Base-by-base conservation (phyloP, 2,113 vertebrate species). In the Machaerirhynchus nigripectus region DNA sequence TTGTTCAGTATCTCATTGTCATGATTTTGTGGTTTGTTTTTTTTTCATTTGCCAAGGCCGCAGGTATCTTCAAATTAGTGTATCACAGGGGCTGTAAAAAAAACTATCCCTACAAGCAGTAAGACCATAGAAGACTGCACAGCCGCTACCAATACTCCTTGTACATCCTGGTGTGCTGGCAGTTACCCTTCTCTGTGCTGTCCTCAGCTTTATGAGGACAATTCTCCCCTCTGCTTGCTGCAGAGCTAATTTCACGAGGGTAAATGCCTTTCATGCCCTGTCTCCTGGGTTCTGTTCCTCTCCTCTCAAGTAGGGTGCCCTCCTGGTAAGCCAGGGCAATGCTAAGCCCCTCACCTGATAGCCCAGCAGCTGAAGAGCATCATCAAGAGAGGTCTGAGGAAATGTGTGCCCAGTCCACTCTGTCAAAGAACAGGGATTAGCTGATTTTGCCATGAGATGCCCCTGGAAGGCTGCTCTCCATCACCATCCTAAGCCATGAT, bases 341-440 rank as follows among this genome's bases (percentile, higher is more conserved):
- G 3, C 69, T 64, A 24, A 77, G 31, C 47, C 57, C 28, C 33
- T 82, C 8, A 1, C 13, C 42, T 19, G 26, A 16, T 11, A 50
- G 37, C 20, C 23, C 68, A 55, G 59, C 24, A 78, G 57, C 56
- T 85, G 31, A 60, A 0, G 2, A 79, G 22, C 65, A 53, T 14
- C 39, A 13, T 10, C 47, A 59, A 15, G 39, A 64, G 24, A 3
- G 6, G 19, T 39, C 44, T 53, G 65, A 91, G 57, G 33, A 26
- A 11, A 0, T 11, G 10, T 0, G 6, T 64, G 9, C 28, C n/a
- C 44, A 59, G 8, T 2, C 13, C 2, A 0, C 33, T 14, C 42
- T 22, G 14, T 10, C 50, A 50, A 50, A 44, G 64, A 18, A 19
- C 23, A 42, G 27, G 26, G 26, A 68, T n/a, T 8, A 68, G 24